phyloP scores from a whole-genome alignment of 2,113 vertebrate species.

The Rynchops niger region DNA sequence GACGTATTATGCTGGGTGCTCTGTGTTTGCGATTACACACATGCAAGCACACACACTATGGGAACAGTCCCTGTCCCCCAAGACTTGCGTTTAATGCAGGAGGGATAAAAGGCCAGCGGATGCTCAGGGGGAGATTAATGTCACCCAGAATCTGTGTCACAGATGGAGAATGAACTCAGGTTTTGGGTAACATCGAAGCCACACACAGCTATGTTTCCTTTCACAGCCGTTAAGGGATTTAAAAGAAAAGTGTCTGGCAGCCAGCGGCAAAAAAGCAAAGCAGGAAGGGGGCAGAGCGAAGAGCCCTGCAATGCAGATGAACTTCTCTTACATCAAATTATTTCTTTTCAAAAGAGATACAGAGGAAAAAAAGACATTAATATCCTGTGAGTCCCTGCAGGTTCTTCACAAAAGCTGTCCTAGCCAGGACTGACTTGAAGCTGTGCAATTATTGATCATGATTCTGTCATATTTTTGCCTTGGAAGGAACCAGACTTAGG shows the following conservation, averaged over 20 bases:
- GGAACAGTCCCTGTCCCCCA: neutral
- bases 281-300: neutral
- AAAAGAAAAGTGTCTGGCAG: neutral
- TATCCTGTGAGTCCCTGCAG: neutral
- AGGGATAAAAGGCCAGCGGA: neutral
- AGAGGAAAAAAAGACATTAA: neutral
- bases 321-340: neutral
- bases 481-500: neutral
- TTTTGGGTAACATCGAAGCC: neutral
- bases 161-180: neutral
- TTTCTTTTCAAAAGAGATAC: neutral
- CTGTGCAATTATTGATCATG: neutral
- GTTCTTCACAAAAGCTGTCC: neutral
- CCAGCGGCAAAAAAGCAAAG: neutral
- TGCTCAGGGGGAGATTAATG: neutral
- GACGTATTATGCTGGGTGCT: neutral
- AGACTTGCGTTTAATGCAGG: neutral
- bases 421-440: neutral
- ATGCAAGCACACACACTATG: neutral
- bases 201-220: neutral
- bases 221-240: neutral
- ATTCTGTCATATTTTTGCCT: neutral
- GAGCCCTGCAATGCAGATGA: neutral
- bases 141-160: neutral
- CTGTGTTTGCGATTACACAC: neutral